Evolutionary conservation across 2,797 vertebrate species (phyloP), one percentile per base, ranked within the genome.

Genomic region (Zalophus californianus): DNA sequence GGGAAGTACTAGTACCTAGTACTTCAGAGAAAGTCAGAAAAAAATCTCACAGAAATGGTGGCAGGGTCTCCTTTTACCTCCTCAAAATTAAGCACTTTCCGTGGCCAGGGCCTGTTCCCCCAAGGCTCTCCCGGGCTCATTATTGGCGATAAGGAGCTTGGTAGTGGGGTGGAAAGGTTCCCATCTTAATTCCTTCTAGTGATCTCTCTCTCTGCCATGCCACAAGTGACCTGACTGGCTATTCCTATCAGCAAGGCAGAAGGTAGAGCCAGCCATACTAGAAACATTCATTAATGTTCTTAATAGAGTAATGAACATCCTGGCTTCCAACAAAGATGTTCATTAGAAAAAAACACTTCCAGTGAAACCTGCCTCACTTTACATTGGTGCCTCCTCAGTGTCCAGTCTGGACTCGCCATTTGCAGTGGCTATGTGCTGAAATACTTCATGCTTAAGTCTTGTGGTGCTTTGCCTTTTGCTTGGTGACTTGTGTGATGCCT

Each of bases 381-480:
- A 87, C 90, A 79, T 68, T 60, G 79, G 52, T 90, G 75, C 95
- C 89, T 93, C 87, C 70, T 48, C 92, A 50, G 72, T 89, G 62
- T 95, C 82, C 85, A 38, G n/a, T 86, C 68, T 89, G 68, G 77
- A 84, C 84, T 91, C n/a, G 8, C 85, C 86, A 83, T 97, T 96
- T 94, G 86, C 89, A 89, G 87, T 97, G 95, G 92, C 96, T 96
- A 48, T 86, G 48, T 88, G 88, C 97, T 92, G n/a, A 90, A 90
- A 41, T 82, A 92, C 78, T 87, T 92, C 58, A 38, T 95, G 94
- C 97, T 91, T 87, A 83, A 70, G 21, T 96, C 91, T 93, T 94
- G 38, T n/a, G 78, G 52, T 96, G 96, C 91, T 95, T 97, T 91
- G 88, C 89, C 86, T 97, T 96, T 96, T 95, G 96, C 97, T 97